Percentiles rank a stretch among this genome's conserved stretches.
phyloP scores from a whole-genome alignment of 35 echinoderm and acorn worm species.

The Diadema setosum region DNA sequence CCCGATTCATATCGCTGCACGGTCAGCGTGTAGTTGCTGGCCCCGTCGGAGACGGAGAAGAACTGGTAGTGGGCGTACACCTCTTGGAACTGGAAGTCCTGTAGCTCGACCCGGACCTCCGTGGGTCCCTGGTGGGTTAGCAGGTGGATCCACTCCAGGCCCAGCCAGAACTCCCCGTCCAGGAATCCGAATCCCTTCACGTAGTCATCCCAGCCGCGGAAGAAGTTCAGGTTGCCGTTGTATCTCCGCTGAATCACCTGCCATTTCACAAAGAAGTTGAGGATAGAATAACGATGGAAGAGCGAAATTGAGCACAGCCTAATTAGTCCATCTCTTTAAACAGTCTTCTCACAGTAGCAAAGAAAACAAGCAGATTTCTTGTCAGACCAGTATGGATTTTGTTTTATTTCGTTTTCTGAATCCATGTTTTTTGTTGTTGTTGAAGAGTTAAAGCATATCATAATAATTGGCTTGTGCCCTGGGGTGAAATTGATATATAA shows the following conservation, averaged over 20 bases:
- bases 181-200: conserved; percentile 30
- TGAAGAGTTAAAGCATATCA: too few species aligned
- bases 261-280: too few species aligned
- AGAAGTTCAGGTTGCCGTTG: conserved; percentile 48
- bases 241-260: conserved; percentile 46
- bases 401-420: too few species aligned
- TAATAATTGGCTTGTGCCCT: too few species aligned
- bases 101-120: conserved; percentile 19
- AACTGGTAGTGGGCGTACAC: conserved; percentile 2
- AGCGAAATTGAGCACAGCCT: too few species aligned
- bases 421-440: too few species aligned
- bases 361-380: too few species aligned
- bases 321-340: too few species aligned
- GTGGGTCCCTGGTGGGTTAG: conserved; percentile 16
- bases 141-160: conserved; percentile 34
- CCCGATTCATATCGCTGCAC: not conserved
- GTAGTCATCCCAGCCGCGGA: conserved; percentile 43
- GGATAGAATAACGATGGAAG: too few species aligned
- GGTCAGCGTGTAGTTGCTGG: conserved; percentile 42
- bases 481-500: too few species aligned
- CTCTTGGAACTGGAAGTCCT: conserved; percentile 15
- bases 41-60: conserved; percentile 4
- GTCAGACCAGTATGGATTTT: too few species aligned
- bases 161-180: conserved; percentile 56
- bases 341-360: too few species aligned